Evolutionary conservation across 1,140 invertebrate species (phyloP).

Genomic region (Andricus grossulariae): DNA sequence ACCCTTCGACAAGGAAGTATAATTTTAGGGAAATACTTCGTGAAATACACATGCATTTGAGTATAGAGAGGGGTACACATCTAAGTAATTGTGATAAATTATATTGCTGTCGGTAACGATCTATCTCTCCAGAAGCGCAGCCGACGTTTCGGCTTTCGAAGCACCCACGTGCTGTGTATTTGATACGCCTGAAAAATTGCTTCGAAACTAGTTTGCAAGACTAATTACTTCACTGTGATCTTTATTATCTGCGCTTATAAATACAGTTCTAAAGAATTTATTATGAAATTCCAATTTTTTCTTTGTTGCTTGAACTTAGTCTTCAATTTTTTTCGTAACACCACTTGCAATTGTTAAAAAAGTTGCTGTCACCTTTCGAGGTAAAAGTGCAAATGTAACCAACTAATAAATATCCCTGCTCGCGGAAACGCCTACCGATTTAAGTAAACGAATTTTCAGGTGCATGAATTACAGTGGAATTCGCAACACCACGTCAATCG

Average conservation of each 20-base stretch:
- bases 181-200: slow-evolving; percentile 25
- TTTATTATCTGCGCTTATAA: not conserved
- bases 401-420: not conserved
- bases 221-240: slow-evolving; percentile 1
- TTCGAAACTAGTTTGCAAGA: slow-evolving; percentile 21
- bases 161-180: slow-evolving; percentile 29
- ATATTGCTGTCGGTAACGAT: slow-evolving; percentile 26
- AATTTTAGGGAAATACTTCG: not conserved
- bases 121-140: slow-evolving; percentile 25
- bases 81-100: slow-evolving; percentile 4
- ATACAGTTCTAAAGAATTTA: not conserved
- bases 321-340: no score
- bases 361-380: no score
- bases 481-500: not conserved
- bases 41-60: not conserved
- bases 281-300: not conserved
- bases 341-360: no score
- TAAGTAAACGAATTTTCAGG: not conserved
- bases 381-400: not conserved
- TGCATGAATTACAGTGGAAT: not conserved
- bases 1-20: not conserved
- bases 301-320: not conserved
- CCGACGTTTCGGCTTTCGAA: slow-evolving; percentile 30
- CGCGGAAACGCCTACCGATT: not conserved
- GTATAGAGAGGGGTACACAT: not conserved